These are phyloP conservation scores for Lithophane semibrunnea DNA, from an alignment of 2,888 invertebrate species.

Conservation along the genomic window DNA sequence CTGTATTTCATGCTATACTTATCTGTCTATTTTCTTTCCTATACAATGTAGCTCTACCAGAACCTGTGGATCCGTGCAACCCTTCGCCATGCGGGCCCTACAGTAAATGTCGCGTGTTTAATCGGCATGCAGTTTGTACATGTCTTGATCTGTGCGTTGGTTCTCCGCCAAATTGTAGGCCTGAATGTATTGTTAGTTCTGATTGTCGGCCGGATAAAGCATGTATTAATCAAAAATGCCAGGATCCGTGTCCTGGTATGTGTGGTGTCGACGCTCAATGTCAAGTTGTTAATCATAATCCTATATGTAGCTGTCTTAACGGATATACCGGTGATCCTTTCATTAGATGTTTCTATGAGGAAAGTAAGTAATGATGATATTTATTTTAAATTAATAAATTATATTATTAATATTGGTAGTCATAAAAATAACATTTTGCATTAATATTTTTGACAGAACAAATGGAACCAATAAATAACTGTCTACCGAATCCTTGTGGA, in stretches of 20 bases:
- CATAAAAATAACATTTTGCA: constrained; percentile 17
- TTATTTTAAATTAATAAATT: constrained; percentile 8
- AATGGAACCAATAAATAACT: constrained; percentile 89
- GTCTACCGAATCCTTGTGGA: constrained; percentile 94
- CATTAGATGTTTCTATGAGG: constrained; percentile 91
- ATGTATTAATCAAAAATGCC: constrained; percentile 94
- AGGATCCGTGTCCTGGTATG: constrained; percentile 94
- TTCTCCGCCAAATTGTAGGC: constrained; percentile 94
- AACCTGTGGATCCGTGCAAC: constrained; percentile 92
- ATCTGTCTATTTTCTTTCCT: constrained; percentile 75
- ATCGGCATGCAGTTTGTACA: constrained; percentile 94
- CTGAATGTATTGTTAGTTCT: constrained; percentile 94
- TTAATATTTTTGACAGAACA: constrained; percentile 79
- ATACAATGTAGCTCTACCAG: constrained; percentile 84
- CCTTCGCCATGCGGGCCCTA: constrained; percentile 95
- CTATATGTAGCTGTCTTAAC: constrained; percentile 93
- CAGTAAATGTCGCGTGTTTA: constrained; percentile 93
- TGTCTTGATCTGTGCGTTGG: constrained; percentile 94
- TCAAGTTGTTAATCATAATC: constrained; percentile 95
- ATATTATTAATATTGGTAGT: background rate
- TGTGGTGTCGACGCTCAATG: constrained; percentile 95
- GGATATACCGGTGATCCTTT: constrained; percentile 95
- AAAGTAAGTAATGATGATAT: constrained; percentile 89
- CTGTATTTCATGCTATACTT: constrained; percentile 67
- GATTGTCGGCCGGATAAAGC: constrained; percentile 94